Evolutionary conservation across 2,888 invertebrate genomes (phyloP).

Genomic region (Ypsolopha sequella): DNA sequence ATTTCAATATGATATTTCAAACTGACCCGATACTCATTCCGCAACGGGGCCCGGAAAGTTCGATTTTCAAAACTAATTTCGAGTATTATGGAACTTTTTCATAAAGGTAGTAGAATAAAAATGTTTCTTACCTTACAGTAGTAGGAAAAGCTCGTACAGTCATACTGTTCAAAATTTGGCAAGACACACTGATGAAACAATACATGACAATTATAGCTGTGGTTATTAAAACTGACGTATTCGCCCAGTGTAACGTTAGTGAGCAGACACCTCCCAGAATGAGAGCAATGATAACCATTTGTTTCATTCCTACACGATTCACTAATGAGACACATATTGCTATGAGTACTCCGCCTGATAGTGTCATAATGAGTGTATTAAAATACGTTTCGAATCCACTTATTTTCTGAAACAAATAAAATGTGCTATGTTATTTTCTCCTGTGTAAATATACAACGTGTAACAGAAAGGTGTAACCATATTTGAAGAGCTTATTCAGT

Average conservation of each 20-base stretch:
- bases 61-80: too few species aligned
- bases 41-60: too few species aligned
- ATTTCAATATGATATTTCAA: too few species aligned
- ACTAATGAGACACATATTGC: too few species aligned
- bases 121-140: slow-evolving; percentile 30
- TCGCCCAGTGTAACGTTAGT: slow-evolving; percentile 27
- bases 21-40: too few species aligned
- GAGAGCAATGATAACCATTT: slow-evolving; percentile 9
- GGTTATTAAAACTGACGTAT: slow-evolving; percentile 28
- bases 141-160: slow-evolving; percentile 37
- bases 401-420: slow-evolving; percentile 21
- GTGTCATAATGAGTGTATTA: slow-evolving; percentile 27
- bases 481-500: too few species aligned
- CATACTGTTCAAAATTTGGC: slow-evolving; percentile 29
- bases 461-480: too few species aligned
- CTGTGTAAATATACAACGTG: too few species aligned
- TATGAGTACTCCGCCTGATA: too few species aligned
- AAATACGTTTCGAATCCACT: slow-evolving; percentile 33
- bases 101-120: too few species aligned
- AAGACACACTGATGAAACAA: slow-evolving; percentile 28
- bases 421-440: neutral
- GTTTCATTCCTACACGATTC: too few species aligned
- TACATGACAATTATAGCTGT: slow-evolving; percentile 28
- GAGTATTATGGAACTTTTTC: too few species aligned
- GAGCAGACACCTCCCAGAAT: slow-evolving; percentile 21